phyloP scores from a whole-genome alignment of 2,888 invertebrate genomes.

The Proisotoma minuta region DNA sequence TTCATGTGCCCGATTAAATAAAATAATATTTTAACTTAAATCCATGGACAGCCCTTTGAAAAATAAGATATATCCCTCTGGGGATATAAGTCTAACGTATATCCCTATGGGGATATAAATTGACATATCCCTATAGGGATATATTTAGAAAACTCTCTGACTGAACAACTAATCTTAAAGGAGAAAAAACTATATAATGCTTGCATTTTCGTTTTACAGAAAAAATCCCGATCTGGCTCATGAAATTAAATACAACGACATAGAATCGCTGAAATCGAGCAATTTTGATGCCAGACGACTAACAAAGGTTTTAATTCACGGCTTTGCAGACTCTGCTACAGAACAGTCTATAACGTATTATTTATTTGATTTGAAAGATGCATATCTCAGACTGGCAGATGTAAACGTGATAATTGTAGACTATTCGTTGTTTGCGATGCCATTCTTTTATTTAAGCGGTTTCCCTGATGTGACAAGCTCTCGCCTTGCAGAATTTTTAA shows the following conservation, averaged over 20 bases:
- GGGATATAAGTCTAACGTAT: no score
- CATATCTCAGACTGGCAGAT: conserved; percentile 38
- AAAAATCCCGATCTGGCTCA: conserved; percentile 38
- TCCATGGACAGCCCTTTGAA: conserved; percentile 43
- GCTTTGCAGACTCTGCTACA: conserved; percentile 41
- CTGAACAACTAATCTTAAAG: neutral
- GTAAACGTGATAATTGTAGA: conserved; percentile 42
- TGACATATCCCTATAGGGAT: neutral
- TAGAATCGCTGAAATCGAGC: conserved; percentile 27
- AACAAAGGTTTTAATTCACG: conserved; percentile 44
- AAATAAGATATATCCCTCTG: no score
- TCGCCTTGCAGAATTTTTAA: conserved; percentile 36
- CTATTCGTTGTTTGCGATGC: conserved; percentile 33
- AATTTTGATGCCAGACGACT: conserved; percentile 31
- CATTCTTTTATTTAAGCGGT: conserved; percentile 33
- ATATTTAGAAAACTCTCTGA: neutral
- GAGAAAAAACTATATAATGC: neutral
- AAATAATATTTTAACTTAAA: conserved; percentile 36
- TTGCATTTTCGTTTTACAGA: conserved; percentile 17
- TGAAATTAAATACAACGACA: conserved; percentile 32
- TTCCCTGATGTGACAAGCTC: conserved; percentile 27
- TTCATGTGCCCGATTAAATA: no score
- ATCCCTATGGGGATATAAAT: no score
- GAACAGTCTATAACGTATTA: conserved; percentile 41
- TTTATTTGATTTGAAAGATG: conserved; percentile 39